Evolutionary conservation across 2,888 invertebrate species (phyloP).

Genomic region (Diplazon laetatorius): DNA sequence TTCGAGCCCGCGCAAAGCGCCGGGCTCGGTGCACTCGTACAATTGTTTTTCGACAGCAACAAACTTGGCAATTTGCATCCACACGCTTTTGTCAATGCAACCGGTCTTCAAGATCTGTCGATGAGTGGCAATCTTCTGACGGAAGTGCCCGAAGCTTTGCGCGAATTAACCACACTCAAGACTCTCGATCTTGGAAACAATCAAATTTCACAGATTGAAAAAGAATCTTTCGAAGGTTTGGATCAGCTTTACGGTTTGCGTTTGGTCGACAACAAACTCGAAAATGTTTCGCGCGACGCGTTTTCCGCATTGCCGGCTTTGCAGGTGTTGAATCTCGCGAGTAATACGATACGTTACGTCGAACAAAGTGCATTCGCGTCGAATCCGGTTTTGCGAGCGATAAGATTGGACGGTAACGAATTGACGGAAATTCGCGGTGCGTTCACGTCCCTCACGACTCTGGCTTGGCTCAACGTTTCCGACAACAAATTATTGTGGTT

Average conservation of each 20-base stretch:
- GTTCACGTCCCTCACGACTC: slow-evolving; percentile 88
- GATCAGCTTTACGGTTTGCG: slow-evolving; percentile 90
- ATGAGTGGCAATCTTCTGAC: slow-evolving; percentile 89
- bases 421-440: slow-evolving; percentile 90
- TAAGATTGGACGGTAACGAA: slow-evolving; percentile 91
- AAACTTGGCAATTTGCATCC: slow-evolving; percentile 87
- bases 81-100: slow-evolving; percentile 90
- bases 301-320: slow-evolving; percentile 89
- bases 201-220: slow-evolving; percentile 88
- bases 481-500: slow-evolving; percentile 91
- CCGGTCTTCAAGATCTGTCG: slow-evolving; percentile 90
- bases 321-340: slow-evolving; percentile 91
- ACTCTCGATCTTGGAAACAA: slow-evolving; percentile 93
- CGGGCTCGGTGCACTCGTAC: slow-evolving; percentile 89
- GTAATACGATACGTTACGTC: slow-evolving; percentile 90
- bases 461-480: slow-evolving; percentile 92
- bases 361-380: slow-evolving; percentile 91
- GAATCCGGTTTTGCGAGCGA: slow-evolving; percentile 89
- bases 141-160: slow-evolving; percentile 88
- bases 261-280: slow-evolving; percentile 91
- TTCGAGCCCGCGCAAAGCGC: slow-evolving; percentile 89
- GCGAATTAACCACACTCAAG: slow-evolving; percentile 88
- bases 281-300: slow-evolving; percentile 89
- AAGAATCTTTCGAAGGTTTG: slow-evolving; percentile 89
- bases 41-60: slow-evolving; percentile 90